phyloP scores from a whole-genome alignment of 2,888 invertebrate species.

The Torymus aiolomorphi region DNA sequence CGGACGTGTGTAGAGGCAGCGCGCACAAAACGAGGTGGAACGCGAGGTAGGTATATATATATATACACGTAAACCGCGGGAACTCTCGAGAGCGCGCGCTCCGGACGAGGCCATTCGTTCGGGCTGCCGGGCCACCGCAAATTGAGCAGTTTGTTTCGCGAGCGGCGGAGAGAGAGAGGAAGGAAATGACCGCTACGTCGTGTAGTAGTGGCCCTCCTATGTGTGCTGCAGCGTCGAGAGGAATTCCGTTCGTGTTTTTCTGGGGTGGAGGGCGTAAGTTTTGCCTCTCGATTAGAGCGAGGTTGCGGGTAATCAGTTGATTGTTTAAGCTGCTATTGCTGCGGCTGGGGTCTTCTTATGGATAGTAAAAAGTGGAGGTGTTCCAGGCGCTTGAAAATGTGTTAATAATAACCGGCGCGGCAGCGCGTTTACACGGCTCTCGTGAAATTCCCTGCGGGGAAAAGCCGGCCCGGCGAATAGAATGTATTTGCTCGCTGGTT shows the following conservation, averaged over 20 bases:
- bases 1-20: not conserved
- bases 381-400: not conserved
- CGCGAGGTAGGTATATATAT: not conserved
- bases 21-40: slow-evolving; percentile 11
- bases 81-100: slow-evolving; percentile 54
- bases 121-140: slow-evolving; percentile 68
- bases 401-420: slow-evolving; percentile 26
- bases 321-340: not conserved
- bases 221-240: no score
- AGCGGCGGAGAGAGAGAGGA: slow-evolving; percentile 26
- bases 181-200: slow-evolving; percentile 45
- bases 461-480: no score
- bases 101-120: slow-evolving; percentile 67
- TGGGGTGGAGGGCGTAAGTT: no score
- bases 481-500: no score
- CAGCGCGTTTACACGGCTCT: no score
- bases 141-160: slow-evolving; percentile 72
- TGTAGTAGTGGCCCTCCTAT: no score
- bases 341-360: slow-evolving; percentile 1
- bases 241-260: no score
- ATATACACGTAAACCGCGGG: slow-evolving; percentile 65
- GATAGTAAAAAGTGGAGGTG: slow-evolving; percentile 1
- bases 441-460: not conserved
- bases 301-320: not conserved
- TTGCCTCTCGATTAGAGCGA: no score